Conservation (phyloP, 1,140 invertebrate species). For the Anadara kagoshimensis region DNA sequence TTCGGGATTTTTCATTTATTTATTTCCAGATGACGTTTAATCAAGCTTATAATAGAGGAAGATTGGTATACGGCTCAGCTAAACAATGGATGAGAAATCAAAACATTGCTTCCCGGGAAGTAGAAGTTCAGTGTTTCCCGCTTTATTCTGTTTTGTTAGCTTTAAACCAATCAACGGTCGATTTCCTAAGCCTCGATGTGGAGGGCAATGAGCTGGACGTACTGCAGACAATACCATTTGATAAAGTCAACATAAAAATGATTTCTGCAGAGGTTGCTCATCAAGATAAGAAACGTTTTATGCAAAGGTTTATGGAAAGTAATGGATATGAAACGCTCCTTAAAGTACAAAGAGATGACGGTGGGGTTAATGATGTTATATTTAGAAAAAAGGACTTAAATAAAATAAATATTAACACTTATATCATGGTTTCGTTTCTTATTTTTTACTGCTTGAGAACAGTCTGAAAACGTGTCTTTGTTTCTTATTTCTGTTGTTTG, state of each 20-base stretch:
- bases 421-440: too few relatives aligned
- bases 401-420: too few relatives aligned
- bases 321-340: slow-evolving; percentile 45
- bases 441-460: too few relatives aligned
- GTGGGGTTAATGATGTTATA: slow-evolving; percentile 47
- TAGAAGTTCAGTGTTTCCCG: slow-evolving; percentile 44
- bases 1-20: neutral
- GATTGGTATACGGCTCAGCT: slow-evolving; percentile 1
- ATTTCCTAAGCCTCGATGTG: slow-evolving; percentile 67
- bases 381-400: slow-evolving; percentile 35
- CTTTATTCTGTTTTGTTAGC: slow-evolving; percentile 44
- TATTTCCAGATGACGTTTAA: slow-evolving; percentile 25
- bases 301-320: slow-evolving; percentile 35
- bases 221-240: slow-evolving; percentile 41
- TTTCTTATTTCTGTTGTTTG: too few relatives aligned
- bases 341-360: slow-evolving; percentile 34
- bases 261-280: slow-evolving; percentile 25
- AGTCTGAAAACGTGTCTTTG: too few relatives aligned
- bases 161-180: slow-evolving; percentile 43
- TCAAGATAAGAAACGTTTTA: too few relatives aligned
- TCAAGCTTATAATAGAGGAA: slow-evolving; percentile 19
- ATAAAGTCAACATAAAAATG: slow-evolving; percentile 44
- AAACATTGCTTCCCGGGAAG: slow-evolving; percentile 1
- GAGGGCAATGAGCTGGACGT: slow-evolving; percentile 61
- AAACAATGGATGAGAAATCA: slow-evolving; percentile 18